Percentiles rank a stretch among this genome's conserved stretches.
These are phyloP conservation scores for Pelagia noctiluca DNA, from an alignment of 30 jellyfish, hydroid and myxozoan genomes.

Conservation along the genomic window DNA sequence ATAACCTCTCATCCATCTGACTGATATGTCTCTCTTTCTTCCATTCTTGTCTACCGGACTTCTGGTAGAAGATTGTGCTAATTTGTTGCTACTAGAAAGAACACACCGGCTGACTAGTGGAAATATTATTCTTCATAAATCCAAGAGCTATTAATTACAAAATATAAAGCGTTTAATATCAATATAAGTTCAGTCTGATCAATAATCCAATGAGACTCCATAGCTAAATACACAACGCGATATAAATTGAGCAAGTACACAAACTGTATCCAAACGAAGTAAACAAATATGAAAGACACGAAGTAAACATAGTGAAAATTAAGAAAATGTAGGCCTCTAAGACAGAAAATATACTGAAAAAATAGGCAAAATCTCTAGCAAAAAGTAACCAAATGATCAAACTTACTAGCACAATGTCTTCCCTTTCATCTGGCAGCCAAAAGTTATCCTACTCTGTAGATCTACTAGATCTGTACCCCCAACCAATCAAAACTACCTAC, in stretches of 20 bases:
- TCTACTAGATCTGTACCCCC: neutral
- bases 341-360: no score
- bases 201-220: neutral
- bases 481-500: neutral
- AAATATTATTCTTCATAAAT: neutral
- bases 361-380: neutral
- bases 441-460: neutral
- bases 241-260: no score
- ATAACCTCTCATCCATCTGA: constrained; percentile 2
- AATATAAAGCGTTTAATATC: neutral
- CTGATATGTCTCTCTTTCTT: neutral
- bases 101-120: constrained; percentile 3
- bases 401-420: constrained; percentile 3
- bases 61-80: no score
- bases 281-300: no score
- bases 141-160: neutral
- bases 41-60: no score
- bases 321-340: no score
- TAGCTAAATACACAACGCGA: neutral
- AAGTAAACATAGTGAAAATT: no score
- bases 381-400: neutral
- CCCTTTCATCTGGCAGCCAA: constrained; percentile 4
- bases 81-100: neutral
- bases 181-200: neutral
- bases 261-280: no score